phyloP scores from a whole-genome alignment of 1,140 invertebrate genomes.

The Macrostomum lignano region DNA sequence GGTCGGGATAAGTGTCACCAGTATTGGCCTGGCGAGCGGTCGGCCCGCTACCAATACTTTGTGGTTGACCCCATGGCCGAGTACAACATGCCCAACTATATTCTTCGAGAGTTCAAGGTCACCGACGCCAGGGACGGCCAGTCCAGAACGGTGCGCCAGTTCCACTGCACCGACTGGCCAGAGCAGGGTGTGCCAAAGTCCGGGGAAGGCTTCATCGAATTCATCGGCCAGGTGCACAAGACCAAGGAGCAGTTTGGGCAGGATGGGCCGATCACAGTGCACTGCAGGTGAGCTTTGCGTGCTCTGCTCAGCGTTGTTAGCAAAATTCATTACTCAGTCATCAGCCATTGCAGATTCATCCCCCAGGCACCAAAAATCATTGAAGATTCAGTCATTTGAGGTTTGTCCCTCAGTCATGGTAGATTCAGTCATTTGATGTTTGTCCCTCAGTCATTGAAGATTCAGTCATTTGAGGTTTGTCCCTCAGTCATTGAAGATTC shows the following conservation, averaged over 20 bases:
- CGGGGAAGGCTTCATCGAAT: slow-evolving; percentile 69
- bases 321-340: slow-evolving; percentile 5
- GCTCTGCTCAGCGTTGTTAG: neutral
- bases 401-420: slow-evolving; percentile 31
- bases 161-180: slow-evolving; percentile 13
- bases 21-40: slow-evolving; percentile 19
- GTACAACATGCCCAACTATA: slow-evolving; percentile 97
- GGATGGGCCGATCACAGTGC: slow-evolving; percentile 91
- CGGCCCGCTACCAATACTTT: slow-evolving; percentile 1
- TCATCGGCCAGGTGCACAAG: slow-evolving; percentile 88
- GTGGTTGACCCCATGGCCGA: slow-evolving; percentile 30
- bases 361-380: neutral
- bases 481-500: too few species aligned
- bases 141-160: slow-evolving; percentile 40
- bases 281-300: slow-evolving; percentile 47
- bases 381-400: neutral
- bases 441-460: too few species aligned
- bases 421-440: too few species aligned
- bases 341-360: slow-evolving; percentile 5
- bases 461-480: too few species aligned
- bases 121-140: slow-evolving; percentile 47
- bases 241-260: slow-evolving; percentile 98
- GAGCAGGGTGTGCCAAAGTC: slow-evolving; percentile 35
- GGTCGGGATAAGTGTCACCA: slow-evolving; percentile 68
- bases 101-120: slow-evolving; percentile 88